phyloP scores from a whole-genome alignment of 2,113 vertebrate genomes.

The Oreotrochilus melanogaster region DNA sequence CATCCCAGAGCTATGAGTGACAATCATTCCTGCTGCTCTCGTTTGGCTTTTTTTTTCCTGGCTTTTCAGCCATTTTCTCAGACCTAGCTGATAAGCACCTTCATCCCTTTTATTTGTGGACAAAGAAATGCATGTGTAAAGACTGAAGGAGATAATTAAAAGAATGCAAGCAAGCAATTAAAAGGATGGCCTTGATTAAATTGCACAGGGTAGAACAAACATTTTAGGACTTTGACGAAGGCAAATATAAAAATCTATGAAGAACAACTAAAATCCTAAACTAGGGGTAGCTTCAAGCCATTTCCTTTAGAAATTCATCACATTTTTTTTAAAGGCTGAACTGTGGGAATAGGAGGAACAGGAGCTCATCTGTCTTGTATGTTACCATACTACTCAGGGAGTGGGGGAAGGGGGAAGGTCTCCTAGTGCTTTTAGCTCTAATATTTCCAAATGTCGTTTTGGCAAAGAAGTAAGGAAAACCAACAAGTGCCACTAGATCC shows the following conservation, averaged over 20 bases:
- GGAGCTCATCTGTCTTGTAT: background rate
- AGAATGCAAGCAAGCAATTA: background rate
- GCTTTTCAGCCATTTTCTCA: background rate
- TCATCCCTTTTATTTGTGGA: background rate
- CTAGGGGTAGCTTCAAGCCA: background rate
- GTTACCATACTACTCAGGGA: background rate
- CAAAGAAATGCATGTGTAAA: background rate
- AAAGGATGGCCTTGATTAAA: background rate
- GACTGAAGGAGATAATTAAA: background rate
- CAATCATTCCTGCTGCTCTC: background rate
- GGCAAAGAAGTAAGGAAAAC: background rate
- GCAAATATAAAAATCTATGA: background rate
- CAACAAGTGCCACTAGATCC: background rate
- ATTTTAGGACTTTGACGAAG: background rate
- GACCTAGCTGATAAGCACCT: background rate
- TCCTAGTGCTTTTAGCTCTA: background rate
- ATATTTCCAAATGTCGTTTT: background rate
- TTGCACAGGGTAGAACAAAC: background rate
- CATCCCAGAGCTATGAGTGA: background rate
- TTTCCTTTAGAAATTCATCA: background rate
- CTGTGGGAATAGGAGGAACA: background rate
- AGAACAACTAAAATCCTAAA: background rate
- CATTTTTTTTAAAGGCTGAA: background rate
- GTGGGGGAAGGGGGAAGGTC: background rate
- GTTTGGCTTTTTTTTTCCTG: background rate